A percentile compares a stretch with the other conserved stretches of the same genome.
phyloP scores from a whole-genome alignment of 2,888 invertebrate genomes.

The Cheilosia impressa region DNA sequence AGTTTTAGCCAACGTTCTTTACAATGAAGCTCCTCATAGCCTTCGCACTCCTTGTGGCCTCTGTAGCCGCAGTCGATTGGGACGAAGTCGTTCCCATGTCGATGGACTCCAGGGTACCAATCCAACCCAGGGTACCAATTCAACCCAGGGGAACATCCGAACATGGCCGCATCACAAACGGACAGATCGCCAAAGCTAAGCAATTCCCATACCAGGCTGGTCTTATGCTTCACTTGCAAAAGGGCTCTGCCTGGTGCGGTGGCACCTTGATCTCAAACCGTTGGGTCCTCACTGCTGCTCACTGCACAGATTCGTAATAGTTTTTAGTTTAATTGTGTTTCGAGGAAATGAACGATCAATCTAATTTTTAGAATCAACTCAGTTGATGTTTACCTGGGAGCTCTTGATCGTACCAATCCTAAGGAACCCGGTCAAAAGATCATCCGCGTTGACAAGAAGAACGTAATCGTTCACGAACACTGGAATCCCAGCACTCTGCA shows the following conservation, averaged over 20 bases:
- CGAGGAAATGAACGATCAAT: background rate
- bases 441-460: slow-evolving; percentile 75
- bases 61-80: slow-evolving; percentile 79
- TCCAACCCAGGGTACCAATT: background rate
- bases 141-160: slow-evolving; percentile 1
- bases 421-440: slow-evolving; percentile 78
- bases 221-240: slow-evolving; percentile 78
- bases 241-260: slow-evolving; percentile 79
- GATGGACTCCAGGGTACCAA: slow-evolving; percentile 66
- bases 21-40: slow-evolving; percentile 48
- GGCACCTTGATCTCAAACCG: slow-evolving; percentile 81
- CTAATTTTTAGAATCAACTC: slow-evolving; percentile 77
- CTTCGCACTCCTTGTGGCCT: slow-evolving; percentile 30
- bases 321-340: background rate
- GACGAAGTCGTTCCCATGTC: slow-evolving; percentile 81
- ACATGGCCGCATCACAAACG: slow-evolving; percentile 70
- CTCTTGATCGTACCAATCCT: slow-evolving; percentile 77
- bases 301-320: slow-evolving; percentile 77
- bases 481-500: slow-evolving; percentile 79
- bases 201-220: slow-evolving; percentile 82
- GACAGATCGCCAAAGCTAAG: slow-evolving; percentile 80
- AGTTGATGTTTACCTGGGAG: slow-evolving; percentile 79
- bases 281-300: slow-evolving; percentile 81
- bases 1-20: slow-evolving; percentile 12
- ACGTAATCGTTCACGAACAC: slow-evolving; percentile 81